Evolutionary conservation across 30 jellyfish, hydroid and myxozoan species (phyloP), one percentile per base, ranked within the genome.

Genomic region (Hydractinia echinata): DNA sequence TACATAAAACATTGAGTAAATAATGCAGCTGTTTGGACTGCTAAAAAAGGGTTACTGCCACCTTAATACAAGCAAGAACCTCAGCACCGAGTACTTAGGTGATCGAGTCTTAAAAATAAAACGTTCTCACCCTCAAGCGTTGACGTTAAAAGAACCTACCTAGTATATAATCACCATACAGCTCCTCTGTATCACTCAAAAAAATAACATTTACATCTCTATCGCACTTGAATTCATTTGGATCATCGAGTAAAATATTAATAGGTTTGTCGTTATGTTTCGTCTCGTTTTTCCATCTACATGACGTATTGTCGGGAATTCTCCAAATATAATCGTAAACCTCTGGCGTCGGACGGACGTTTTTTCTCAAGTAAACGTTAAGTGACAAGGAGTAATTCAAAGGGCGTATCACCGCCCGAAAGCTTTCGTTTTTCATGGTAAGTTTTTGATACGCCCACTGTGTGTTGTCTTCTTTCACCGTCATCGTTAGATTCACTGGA

Each of bases 301-400:
- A 85, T 8, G 89, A 20, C 60, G 88, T 67, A 71, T 67, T 14
- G 61, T 85, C 95, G 5, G 95, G 95, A 55, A 85, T 61, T 49
- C 85, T 67, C 95, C 95, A 85, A 64, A 50, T 78, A 7, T 56
- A 66, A 51, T 52, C 54, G 51, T 85, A 85, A 18, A 67, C 48
- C 10, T 64, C 85, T 11, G 79, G 88, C 56, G 88, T 62, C 8
- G 95, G 88, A 62, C 95, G 83, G 18, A 76, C 61, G 11, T 76
- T 76, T 39, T 70, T 49, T 51, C 83, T 73, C 1, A 85, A 50
- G 73, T 66, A 85, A 30, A 85, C 83, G 53, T 85, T 78, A 8
- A 84, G 64, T 20, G 79, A 84, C 20, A 77, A 13, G 11, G 60
- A 82, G 66, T 77, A 9, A 20, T 85, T 85, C 16, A 69, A 61